Conservation (phyloP, 2,888 invertebrate genomes). For the Cephus sareptanus region DNA sequence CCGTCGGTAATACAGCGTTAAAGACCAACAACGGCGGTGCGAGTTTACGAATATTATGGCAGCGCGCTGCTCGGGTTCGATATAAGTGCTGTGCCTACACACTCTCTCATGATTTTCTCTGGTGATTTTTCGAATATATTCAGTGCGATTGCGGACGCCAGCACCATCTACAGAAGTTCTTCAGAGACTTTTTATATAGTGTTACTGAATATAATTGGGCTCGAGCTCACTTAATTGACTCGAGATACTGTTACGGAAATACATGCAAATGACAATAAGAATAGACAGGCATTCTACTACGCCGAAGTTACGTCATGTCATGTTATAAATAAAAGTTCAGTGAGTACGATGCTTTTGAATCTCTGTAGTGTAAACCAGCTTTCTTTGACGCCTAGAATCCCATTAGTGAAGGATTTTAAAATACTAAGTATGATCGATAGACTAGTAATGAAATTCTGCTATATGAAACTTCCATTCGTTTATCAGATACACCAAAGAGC, state of each 20-base stretch:
- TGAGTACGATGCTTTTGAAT: not conserved
- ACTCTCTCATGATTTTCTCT: not conserved
- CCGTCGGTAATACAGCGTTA: conserved; percentile 12
- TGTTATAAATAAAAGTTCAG: not conserved
- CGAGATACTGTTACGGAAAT: not conserved
- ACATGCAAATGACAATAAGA: not conserved
- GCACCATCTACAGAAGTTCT: not conserved
- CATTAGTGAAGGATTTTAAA: not conserved
- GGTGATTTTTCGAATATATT: not conserved
- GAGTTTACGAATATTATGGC: not conserved
- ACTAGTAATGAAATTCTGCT: not conserved
- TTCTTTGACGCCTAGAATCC: not conserved
- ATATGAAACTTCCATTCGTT: not conserved
- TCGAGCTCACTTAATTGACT: not conserved
- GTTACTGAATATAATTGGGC: not conserved
- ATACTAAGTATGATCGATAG: not conserved
- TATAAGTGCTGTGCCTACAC: too few species aligned
- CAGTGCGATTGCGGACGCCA: not conserved
- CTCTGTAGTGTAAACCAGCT: not conserved
- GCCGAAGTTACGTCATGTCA: not conserved
- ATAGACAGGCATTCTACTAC: not conserved
- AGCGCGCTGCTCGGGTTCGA: not conserved
- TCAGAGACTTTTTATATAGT: not conserved
- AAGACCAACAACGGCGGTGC: not conserved
- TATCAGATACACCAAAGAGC: not conserved